Conservation (phyloP, 1,140 invertebrate species). For the Ctenoplectra terminalis region DNA sequence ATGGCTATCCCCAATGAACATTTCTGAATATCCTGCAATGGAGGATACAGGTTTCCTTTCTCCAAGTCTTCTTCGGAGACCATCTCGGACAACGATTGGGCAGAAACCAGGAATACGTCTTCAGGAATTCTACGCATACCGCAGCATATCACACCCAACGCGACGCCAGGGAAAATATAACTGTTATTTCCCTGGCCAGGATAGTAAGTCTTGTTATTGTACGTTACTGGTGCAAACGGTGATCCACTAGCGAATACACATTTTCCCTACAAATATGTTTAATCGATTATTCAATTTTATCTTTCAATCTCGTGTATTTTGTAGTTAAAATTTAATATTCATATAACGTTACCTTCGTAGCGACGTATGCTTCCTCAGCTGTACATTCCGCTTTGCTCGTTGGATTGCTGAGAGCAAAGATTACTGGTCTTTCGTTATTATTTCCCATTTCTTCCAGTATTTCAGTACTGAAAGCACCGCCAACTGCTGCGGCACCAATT, state of each 20-base stretch:
- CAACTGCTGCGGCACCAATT: constrained; percentile 93
- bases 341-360: constrained; percentile 93
- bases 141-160: constrained; percentile 91
- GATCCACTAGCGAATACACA: constrained; percentile 96
- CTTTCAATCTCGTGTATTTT: not conserved
- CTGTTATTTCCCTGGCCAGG: constrained; percentile 99
- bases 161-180: constrained; percentile 98
- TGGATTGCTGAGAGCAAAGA: constrained; percentile 98
- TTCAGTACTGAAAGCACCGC: constrained; percentile 92
- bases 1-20: constrained; percentile 95
- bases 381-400: constrained; percentile 98
- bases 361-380: constrained; percentile 95
- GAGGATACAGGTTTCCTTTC: constrained; percentile 97
- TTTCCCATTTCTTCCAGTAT: constrained; percentile 92
- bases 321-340: too few relatives aligned
- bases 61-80: constrained; percentile 92
- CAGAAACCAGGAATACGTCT: constrained; percentile 94
- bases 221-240: constrained; percentile 92
- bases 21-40: constrained; percentile 92
- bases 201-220: constrained; percentile 89
- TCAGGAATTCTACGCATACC: constrained; percentile 94
- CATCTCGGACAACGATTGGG: constrained; percentile 91
- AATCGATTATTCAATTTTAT: not conserved
- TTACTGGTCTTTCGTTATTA: constrained; percentile 90
- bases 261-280: constrained; percentile 85